Base-by-base conservation (phyloP, 2,888 invertebrate genomes). In the Apodemia mormo region DNA sequence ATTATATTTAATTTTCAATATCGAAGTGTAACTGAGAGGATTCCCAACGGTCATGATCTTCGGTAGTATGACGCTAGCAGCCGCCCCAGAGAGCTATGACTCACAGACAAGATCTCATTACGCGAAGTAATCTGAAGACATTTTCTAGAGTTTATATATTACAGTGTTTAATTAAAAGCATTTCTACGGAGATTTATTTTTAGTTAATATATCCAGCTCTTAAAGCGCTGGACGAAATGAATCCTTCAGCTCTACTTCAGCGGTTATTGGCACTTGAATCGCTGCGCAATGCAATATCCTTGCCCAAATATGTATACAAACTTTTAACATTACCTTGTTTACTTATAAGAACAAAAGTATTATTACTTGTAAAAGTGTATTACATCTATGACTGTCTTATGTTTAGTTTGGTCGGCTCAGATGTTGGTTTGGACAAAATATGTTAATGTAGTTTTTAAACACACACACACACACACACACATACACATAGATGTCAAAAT, bases 231-330 rank as follows among this genome's bases (percentile, higher is more conserved):
- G 49, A 49, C 49, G 49, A 49, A 49, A 49, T 49, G 49, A 49
- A 49, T 68, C 80, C 79, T 81, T 75, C 79, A 76, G 76, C 74
- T 76, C 76, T 78, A 77, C 81, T 81, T 79, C 76, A 79, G 78
- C 79, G 81, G 87, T 85, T 90, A 90, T 90, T 89, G 88, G 79
- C 88, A 85, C 90, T 90, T 82, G 82, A 82, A 82, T 83, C 79
- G 81, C 82, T 82, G 82, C 84, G 81, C 84, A 87, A 82, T 81
- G 87, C 90, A 90, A 90, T 90, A 90, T 87, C 86, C 49, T 49
- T 49, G 49, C 14, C 49, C 49, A 49, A 49, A 49, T 49, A 49
- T 49, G 49, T 49, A 49, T 49, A 49, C 49, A 49, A 49, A 49
- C 49, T 49, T 49, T 49, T 3, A 49, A 49, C 12, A 65, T 65